Evolutionary conservation across 2,797 vertebrate genomes (phyloP).

Genomic region (Hypotaenidia okinawae): DNA sequence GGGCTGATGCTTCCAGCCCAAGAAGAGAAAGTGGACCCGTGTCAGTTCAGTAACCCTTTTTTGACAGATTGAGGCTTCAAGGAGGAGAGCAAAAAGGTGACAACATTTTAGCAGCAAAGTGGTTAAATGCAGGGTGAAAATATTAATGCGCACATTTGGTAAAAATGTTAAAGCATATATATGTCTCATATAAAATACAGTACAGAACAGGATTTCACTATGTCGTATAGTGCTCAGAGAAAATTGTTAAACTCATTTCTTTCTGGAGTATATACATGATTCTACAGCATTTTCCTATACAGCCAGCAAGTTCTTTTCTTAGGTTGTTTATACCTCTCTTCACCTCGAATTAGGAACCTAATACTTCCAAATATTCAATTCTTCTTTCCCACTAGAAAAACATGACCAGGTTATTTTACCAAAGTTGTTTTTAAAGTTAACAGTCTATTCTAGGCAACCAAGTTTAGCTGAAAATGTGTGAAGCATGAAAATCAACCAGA

Average conservation of each 20-base stretch:
- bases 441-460: conserved; percentile 78
- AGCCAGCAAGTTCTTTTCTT: conserved; percentile 96
- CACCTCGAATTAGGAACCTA: conserved; percentile 81
- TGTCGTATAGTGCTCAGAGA: conserved; percentile 85
- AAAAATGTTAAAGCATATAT: conserved; percentile 85
- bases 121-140: conserved; percentile 88
- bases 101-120: conserved; percentile 90
- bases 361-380: conserved; percentile 74
- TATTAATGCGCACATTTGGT: conserved; percentile 82
- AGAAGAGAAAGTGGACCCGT: neutral
- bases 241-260: conserved; percentile 84
- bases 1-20: conserved; percentile 57
- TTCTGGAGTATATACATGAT: conserved; percentile 82
- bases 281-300: conserved; percentile 83
- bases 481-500: conserved; percentile 67
- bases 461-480: conserved; percentile 70
- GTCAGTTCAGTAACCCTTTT: conserved; percentile 43
- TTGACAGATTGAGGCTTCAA: conserved; percentile 73
- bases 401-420: conserved; percentile 31
- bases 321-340: conserved; percentile 85
- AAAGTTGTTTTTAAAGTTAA: conserved; percentile 74
- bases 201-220: conserved; percentile 90
- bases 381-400: conserved; percentile 65
- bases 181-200: conserved; percentile 94
- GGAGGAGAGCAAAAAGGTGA: conserved; percentile 65